Base-by-base conservation (phyloP, 1,140 invertebrate genomes). In the Drosophila jambulina region DNA sequence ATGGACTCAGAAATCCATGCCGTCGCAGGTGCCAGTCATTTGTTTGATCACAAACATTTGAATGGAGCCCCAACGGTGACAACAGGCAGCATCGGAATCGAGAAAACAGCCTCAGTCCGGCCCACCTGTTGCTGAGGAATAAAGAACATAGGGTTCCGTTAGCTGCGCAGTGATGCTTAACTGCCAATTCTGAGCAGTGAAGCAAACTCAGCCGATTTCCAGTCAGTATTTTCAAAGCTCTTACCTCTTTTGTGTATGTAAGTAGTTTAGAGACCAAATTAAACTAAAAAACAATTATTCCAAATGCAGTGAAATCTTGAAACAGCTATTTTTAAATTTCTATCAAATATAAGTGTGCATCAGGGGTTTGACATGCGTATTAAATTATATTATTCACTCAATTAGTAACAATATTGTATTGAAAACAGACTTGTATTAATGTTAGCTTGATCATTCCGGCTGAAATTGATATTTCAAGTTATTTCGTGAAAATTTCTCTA, bases 31-130 rank as follows among this genome's bases (percentile, higher is more conserved):
- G 64, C 42, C 42, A 56, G 72, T 45, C 62, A 68, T 71, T 53
- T 63, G 84, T 80, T 88, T 83, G 80, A 80, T 77, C 77, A 75
- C 83, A 87, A 87, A 82, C 76, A 74, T 78, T 80, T 82, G 54
- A 79, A 86, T 69, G 67, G 53, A 43, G 69, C 46, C 46, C 51
- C 58, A 64, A 53, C 74, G 34, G 38, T 46, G 32, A 54, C 67
- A 62, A 29, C 38, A 62, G 46, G 38, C 46, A 58, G 46, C 43
- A 43, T 25, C 15, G 57, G 48, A 75, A 78, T 57, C 21, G 25
- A 62, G 53, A 61, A 38, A 46, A 36, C 51, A n/a, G 32, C 34
- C 36, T 54, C 59, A 60, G 58, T 23, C 21, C 53, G 34, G 34
- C 32, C 82, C 82, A 81, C 74, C 71, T 83, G 83, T 79, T 87